These are phyloP conservation scores for Drosophila histrio DNA, from an alignment of 2,888 invertebrate genomes.

Conservation along the genomic window DNA sequence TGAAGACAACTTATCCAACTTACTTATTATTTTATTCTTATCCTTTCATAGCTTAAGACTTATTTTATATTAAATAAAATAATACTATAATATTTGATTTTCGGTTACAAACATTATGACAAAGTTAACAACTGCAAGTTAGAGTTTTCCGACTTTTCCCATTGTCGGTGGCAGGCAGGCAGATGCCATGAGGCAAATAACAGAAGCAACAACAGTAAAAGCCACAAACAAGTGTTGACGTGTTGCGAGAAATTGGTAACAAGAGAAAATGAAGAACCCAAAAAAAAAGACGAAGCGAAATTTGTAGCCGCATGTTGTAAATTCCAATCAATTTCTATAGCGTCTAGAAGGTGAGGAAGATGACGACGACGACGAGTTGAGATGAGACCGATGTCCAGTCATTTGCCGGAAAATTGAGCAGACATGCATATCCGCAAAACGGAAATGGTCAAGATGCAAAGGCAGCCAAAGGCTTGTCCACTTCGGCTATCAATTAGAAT, in stretches of 20 bases:
- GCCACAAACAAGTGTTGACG: slow-evolving; percentile 64
- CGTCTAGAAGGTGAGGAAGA: slow-evolving; percentile 35
- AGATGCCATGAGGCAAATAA: slow-evolving; percentile 37
- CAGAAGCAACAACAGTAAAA: slow-evolving; percentile 36
- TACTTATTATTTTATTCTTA: background rate
- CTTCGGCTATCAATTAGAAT: slow-evolving; percentile 62
- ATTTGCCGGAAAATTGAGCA: slow-evolving; percentile 81
- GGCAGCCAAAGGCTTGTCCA: slow-evolving; percentile 28
- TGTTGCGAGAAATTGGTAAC: slow-evolving; percentile 32
- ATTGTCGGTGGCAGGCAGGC: slow-evolving; percentile 6
- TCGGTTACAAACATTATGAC: slow-evolving; percentile 1
- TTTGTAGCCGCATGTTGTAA: slow-evolving; percentile 63
- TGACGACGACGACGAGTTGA: slow-evolving; percentile 16
- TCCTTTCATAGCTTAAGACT: background rate
- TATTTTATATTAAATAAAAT: background rate
- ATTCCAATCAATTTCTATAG: slow-evolving; percentile 81
- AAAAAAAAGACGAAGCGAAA: slow-evolving; percentile 20
- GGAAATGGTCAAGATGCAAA: slow-evolving; percentile 79
- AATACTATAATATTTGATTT: background rate
- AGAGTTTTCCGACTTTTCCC: slow-evolving; percentile 24
- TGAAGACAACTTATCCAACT: too few species aligned
- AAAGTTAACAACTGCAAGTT: slow-evolving; percentile 1
- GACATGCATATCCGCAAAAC: slow-evolving; percentile 72
- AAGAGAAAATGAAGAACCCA: background rate
- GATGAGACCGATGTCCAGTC: slow-evolving; percentile 46